Percentiles rank a stretch among this genome's conserved stretches.
These are phyloP conservation scores for Halesus radiatus DNA, from an alignment of 1,140 invertebrate species.

Conservation along the genomic window DNA sequence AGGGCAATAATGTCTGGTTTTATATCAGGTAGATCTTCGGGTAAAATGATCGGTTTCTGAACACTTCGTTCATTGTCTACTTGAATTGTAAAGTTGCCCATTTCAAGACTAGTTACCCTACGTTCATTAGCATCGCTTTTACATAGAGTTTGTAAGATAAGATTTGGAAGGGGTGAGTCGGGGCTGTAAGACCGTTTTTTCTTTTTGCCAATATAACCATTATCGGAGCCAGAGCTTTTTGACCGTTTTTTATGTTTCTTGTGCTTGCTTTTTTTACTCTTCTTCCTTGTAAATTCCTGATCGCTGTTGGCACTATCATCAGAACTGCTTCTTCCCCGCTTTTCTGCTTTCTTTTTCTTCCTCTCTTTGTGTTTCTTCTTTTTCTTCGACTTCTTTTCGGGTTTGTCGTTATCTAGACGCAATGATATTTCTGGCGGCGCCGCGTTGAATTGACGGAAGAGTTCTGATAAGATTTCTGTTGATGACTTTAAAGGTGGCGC, in stretches of 20 bases:
- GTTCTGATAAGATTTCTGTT: slow-evolving; percentile 83
- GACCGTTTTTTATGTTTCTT: slow-evolving; percentile 73
- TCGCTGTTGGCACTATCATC: slow-evolving; percentile 66
- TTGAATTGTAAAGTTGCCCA: slow-evolving; percentile 26
- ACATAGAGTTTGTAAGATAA: background rate
- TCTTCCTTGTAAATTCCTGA: slow-evolving; percentile 64
- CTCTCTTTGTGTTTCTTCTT: slow-evolving; percentile 72
- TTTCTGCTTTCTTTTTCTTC: slow-evolving; percentile 68
- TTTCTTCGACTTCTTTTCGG: slow-evolving; percentile 63
- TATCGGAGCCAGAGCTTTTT: slow-evolving; percentile 62
- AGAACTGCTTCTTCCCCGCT: slow-evolving; percentile 69
- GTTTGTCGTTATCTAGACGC: slow-evolving; percentile 59
- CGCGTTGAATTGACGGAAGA: slow-evolving; percentile 81
- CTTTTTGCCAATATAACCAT: slow-evolving; percentile 32
- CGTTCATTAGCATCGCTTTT: slow-evolving; percentile 29
- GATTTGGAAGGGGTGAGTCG: slow-evolving; percentile 3
- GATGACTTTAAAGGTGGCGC: slow-evolving; percentile 75
- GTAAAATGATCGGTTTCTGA: slow-evolving; percentile 59
- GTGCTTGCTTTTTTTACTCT: slow-evolving; percentile 66
- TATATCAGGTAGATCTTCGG: slow-evolving; percentile 54
- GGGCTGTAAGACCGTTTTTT: slow-evolving; percentile 30
- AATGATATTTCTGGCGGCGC: slow-evolving; percentile 70
- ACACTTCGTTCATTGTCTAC: slow-evolving; percentile 59
- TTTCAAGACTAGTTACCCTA: slow-evolving; percentile 36
- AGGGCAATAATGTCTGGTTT: slow-evolving; percentile 49